Conservation (phyloP, 1,140 invertebrate genomes). For the Penaeus chinensis region DNA sequence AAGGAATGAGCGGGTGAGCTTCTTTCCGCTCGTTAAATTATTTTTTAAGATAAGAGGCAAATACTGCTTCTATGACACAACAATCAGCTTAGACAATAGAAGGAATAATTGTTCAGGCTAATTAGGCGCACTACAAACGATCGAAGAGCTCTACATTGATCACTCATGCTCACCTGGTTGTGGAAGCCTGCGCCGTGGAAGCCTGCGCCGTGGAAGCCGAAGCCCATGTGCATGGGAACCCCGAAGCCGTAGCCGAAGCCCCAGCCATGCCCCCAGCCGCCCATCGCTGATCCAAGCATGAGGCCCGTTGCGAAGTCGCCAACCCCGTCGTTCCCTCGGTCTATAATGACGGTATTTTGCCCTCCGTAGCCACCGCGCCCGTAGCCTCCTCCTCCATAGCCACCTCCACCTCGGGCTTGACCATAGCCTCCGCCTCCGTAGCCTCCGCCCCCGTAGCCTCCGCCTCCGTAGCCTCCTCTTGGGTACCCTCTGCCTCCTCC, state of each 20-base stretch:
- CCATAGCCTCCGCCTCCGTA: conserved; percentile 22
- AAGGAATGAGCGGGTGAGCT: no score
- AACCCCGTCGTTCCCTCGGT: conserved; percentile 28
- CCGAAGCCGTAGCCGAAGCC: conserved; percentile 37
- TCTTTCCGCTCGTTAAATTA: no score
- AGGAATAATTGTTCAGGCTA: no score
- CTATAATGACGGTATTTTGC: conserved; percentile 31
- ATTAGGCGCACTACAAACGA: no score
- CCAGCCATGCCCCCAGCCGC: conserved; percentile 40
- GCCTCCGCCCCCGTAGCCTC: conserved; percentile 7
- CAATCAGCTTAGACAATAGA: no score
- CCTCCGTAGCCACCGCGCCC: conserved; percentile 19
- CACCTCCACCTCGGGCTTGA: background rate
- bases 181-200: conserved; percentile 13
- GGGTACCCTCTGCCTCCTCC: no score
- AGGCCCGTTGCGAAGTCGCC: conserved; percentile 40
- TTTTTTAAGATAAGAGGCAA: no score
- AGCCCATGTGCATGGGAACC: conserved; percentile 22
- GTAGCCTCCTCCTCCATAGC: background rate
- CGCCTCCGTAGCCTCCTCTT: background rate
- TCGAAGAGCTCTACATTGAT: background rate
- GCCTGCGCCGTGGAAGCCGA: conserved; percentile 23
- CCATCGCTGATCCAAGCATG: conserved; percentile 39
- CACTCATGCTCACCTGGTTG: conserved; percentile 23
- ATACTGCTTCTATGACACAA: no score